Evolutionary conservation across 2,113 vertebrate genomes (phyloP), one percentile per base, ranked within the genome.

Genomic region (Aepyceros melampus): DNA sequence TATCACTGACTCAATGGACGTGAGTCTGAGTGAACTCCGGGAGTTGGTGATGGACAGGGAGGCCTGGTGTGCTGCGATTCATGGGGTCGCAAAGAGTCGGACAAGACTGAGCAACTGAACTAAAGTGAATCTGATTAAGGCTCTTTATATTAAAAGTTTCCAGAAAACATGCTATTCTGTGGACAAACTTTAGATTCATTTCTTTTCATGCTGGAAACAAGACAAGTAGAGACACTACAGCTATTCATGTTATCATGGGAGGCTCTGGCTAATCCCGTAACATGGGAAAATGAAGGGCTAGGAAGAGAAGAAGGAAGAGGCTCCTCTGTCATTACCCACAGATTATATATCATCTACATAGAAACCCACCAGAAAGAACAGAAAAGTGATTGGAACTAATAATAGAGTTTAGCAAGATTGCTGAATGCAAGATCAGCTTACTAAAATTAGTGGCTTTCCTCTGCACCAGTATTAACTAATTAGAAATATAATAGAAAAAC

Each of bases 401-500:
- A 87, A 88, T 53, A 90, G 64, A 97, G 87, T 40, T 93, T n/a
- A 76, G 87, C 87, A 6, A 86, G 95, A 91, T 10, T 29, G 76
- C 89, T 55, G 96, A 97, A 71, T 87, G 15, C 49, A 31, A 87
- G 96, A 91, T 92, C 87, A 55, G 51, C 82, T 95, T 82, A 3
- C 92, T 82, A 60, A 97, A 94, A 97, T 96, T 29, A 94, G 95
- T 47, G 74, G 94, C 53, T 96, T 94, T 86, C 79, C 86, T 83
- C 81, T 47, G 92, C 58, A 45, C 94, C 87, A 29, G 85, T 55
- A 85, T 94, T 92, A 94, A 60, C 93, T 88, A 91, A 81, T 95
- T 95, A 98, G 92, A 87, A 62, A 96, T 60, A 87, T 23, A 93
- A 85, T 60, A 67, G 94, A 49, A 55, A 91, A 79, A 88, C 83